Evolutionary conservation across 2,113 vertebrate genomes (phyloP).

Genomic region (Chunga burmeisteri): DNA sequence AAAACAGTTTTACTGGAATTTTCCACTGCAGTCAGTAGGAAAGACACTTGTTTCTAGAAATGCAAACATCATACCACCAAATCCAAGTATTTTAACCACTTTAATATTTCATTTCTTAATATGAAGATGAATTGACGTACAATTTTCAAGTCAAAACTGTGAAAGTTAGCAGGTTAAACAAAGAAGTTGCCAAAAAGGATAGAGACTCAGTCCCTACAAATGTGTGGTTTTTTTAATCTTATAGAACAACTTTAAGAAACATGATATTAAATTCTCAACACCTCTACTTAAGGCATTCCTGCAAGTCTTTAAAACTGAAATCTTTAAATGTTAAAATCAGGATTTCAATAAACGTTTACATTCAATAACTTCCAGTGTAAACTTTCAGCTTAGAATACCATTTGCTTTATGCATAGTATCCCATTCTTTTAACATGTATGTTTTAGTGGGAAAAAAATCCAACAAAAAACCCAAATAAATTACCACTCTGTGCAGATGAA

Average conservation of each 20-base stretch:
- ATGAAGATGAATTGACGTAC: neutral
- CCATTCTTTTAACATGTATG: neutral
- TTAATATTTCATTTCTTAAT: neutral
- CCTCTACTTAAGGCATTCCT: neutral
- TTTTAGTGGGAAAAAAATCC: neutral
- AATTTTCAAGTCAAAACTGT: neutral
- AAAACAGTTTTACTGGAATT: constrained; percentile 46
- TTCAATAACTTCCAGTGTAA: neutral
- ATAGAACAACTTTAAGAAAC: neutral
- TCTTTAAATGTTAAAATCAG: neutral
- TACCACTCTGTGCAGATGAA: neutral
- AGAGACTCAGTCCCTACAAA: neutral
- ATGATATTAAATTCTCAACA: neutral
- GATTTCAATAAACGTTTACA: neutral
- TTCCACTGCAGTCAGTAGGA: constrained; percentile 31
- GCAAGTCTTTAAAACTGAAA: neutral
- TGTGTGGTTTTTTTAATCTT: neutral
- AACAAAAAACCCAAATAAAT: neutral
- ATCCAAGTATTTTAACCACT: neutral
- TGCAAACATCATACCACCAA: neutral
- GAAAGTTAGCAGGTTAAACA: neutral
- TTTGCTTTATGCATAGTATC: neutral
- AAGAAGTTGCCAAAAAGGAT: neutral
- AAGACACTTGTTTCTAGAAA: constrained; percentile 2
- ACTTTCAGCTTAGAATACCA: neutral